Base-by-base conservation (phyloP, 2,113 vertebrate genomes). In the Ornithorhynchus anatinus region DNA sequence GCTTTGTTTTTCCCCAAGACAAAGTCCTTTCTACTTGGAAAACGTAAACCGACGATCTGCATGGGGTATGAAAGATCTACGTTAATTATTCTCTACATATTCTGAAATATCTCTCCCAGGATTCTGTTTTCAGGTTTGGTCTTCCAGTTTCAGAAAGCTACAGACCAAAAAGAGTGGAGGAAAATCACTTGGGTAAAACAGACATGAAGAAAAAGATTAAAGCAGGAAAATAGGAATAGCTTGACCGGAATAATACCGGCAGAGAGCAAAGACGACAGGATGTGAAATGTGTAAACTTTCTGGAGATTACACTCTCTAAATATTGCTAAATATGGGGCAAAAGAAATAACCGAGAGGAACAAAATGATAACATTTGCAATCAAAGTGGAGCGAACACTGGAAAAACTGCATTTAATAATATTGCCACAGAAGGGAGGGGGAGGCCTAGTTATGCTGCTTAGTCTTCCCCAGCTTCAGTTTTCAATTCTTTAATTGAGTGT, bases 181-280 rank as follows among this genome's bases (percentile, higher is more conserved):
- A 25, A 68, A 76, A 1, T 16, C 44, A 54, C 64, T 53, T 23
- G 57, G 27, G 60, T n/a, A 19, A 75, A 44, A 59, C 13, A 53
- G 57, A 76, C 59, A 72, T 53, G 42, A 59, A 27, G 29, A 23
- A 19, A 70, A 70, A 47, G 71, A 68, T 27, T 20, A 60, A 76
- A 60, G 20, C 14, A 40, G n/a, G 23, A 53, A 70, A 69, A 64
- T 13, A 62, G 2, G 4, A 62, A 52, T 40, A 42, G 39, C 25
- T 58, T 54, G 25, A 60, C 50, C 61, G 38, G 71, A 75, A 60
- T 64, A 11, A 53, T 7, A 19, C n/a, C n/a, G n/a, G n/a, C n/a
- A n/a, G n/a, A n/a, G n/a, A n/a, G n/a, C n/a, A n/a, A n/a, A n/a
- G n/a, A n/a, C n/a, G n/a, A n/a, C n/a, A n/a, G n/a, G n/a, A n/a